Conservation (phyloP, 2,797 vertebrate genomes). For the Typhlichthys eigenmanni region DNA sequence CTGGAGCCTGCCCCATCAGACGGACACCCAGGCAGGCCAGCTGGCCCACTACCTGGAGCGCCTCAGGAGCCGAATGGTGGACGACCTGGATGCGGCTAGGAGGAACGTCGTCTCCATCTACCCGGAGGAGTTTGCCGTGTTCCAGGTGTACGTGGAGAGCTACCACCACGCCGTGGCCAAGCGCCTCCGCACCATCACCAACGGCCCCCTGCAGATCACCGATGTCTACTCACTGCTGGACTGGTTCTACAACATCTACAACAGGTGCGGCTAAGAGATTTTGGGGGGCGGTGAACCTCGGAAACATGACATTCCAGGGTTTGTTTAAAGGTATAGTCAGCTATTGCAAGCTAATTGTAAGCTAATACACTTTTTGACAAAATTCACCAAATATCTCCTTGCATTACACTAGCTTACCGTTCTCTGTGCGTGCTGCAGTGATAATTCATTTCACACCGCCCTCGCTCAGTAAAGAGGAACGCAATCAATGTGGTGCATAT, state of each 20-base stretch:
- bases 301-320: slow-evolving; percentile 19
- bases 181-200: slow-evolving; percentile 78
- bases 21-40: slow-evolving; percentile 80
- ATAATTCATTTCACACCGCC: too few relatives aligned
- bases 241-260: slow-evolving; percentile 93
- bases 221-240: slow-evolving; percentile 90
- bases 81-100: slow-evolving; percentile 83
- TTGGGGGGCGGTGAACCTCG: background rate
- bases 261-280: slow-evolving; percentile 72
- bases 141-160: slow-evolving; percentile 86
- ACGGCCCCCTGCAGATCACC: slow-evolving; percentile 78
- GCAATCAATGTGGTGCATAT: background rate
- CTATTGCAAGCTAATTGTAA: too few relatives aligned
- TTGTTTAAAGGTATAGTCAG: slow-evolving; percentile 1
- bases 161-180: slow-evolving; percentile 86
- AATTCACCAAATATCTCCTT: too few relatives aligned
- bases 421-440: too few relatives aligned
- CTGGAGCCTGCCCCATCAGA: slow-evolving; percentile 81
- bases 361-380: too few relatives aligned
- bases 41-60: slow-evolving; percentile 81
- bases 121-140: slow-evolving; percentile 84
- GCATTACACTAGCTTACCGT: too few relatives aligned
- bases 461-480: too few relatives aligned
- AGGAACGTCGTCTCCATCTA: slow-evolving; percentile 87
- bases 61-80: slow-evolving; percentile 79